phyloP scores from a whole-genome alignment of 2,113 vertebrate species.

The Cyanoderma ruficeps region DNA sequence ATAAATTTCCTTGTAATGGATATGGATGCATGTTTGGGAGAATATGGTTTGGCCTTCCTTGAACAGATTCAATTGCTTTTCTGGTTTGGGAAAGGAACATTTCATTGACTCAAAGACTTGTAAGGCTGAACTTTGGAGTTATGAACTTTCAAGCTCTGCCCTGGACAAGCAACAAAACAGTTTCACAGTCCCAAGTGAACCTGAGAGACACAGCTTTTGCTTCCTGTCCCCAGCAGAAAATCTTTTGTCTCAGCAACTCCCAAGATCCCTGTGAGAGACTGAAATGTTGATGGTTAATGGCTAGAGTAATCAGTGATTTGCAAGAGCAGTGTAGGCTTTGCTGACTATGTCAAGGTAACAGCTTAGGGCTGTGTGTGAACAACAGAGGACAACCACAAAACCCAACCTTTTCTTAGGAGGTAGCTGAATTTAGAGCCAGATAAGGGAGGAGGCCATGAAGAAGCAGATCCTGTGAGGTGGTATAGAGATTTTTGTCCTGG shows the following conservation, averaged over 20 bases:
- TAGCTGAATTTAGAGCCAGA: neutral
- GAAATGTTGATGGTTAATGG: neutral
- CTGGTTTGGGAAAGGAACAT: neutral
- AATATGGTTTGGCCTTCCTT: neutral
- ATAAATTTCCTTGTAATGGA: neutral
- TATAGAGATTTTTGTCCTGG: neutral
- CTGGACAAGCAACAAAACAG: neutral
- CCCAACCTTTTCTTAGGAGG: neutral
- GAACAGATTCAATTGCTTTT: neutral
- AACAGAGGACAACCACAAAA: neutral
- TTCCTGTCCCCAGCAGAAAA: neutral
- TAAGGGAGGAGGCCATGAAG: neutral
- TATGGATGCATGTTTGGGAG: too few species aligned
- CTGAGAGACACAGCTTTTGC: neutral
- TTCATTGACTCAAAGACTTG: neutral
- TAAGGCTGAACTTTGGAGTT: neutral
- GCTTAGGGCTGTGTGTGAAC: neutral
- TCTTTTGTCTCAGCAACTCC: neutral
- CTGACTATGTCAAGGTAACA: neutral
- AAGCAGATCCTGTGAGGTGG: rapidly evolving
- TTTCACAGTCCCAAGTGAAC: neutral
- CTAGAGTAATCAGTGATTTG: neutral
- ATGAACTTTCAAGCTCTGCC: neutral
- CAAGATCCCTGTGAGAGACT: neutral
- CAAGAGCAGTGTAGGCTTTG: neutral